Evolutionary conservation across 2,797 vertebrate species (phyloP), one percentile per base, ranked within the genome.

Genomic region (Syndactyla subalaris): DNA sequence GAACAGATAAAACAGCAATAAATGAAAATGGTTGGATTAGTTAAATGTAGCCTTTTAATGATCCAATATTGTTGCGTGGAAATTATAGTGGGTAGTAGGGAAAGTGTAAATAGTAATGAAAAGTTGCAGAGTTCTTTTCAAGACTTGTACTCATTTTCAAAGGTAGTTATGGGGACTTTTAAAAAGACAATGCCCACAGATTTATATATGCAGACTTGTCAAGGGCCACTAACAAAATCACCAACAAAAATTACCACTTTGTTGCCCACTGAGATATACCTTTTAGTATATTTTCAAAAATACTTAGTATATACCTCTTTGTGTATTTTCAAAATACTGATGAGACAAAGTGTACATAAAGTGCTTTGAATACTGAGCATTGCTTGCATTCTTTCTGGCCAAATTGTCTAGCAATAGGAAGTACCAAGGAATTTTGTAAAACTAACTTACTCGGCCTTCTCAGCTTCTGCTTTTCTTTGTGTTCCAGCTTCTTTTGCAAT

Each of bases 391-490:
- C 5, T 41, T 89, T 75, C 39, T 76, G 51, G 14, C 22, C 18
- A 91, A 59, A 29, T 84, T 38, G 73, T 24, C 27, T 66, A 75
- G 24, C 16, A 58, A 22, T 36, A 74, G 14, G 21, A 84, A 79
- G 20, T 9, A 54, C 16, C 54, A 81, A 29, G 32, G 30, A 79
- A 41, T 49, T 75, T 27, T 52, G 32, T 63, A 88, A 51, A 90
- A 87, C 29, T 45, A 34, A 99, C 99, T 99, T 97, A 99, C 99
- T 99, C 99, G n/a, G 98, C 98, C 93, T 99, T 99, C 97, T 99
- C 99, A 14, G 98, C 97, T 93, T 99, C 99, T 12, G 97, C 97
- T 97, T 98, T 99, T 96, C 98, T 98, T 95, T 99, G 98, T 85
- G 95, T 97, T 82, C 98, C 99, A 84, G 96, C 78, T 59, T 97